Base-by-base conservation (phyloP, 2,888 invertebrate species). In the Seira musarum region DNA sequence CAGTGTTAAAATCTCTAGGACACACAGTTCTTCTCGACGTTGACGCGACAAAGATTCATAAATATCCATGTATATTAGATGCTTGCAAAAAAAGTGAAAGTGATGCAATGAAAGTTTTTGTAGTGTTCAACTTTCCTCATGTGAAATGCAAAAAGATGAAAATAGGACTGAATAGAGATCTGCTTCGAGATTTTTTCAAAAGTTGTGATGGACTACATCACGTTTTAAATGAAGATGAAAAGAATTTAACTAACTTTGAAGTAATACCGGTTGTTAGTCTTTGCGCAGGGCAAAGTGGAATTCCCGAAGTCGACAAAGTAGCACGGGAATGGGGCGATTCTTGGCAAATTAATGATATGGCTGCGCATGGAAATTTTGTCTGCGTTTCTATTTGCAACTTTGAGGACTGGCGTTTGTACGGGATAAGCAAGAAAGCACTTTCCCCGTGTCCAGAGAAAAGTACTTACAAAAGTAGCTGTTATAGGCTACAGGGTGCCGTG, bases 61-160 rank as follows among this genome's bases (percentile, higher is more conserved):
- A 46, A 1, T 60, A 13, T 13, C 53, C 0, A 21, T 21, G 10
- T 10, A 19, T 21, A 10, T n/a, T 1, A 15, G 1, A 1, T 17
- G 1, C 1, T 13, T 3, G 6, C 60, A 60, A 13, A 2, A 10
- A 65, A 19, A 1, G 6, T 35, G 25, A 17, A 1, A 30, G 40
- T 10, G 2, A 30, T 25, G 30, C 8, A 17, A n/a, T 21, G 10
- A 75, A 17, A 3, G 64, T 76, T 17, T 46, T 25, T 15, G 17
- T 76, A 19, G 53, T 76, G 63, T 76, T 76, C 21, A 76, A 76
- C 22, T 76, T 76, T 76, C 75, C 75, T 19, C 75, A 76, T 40
- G 75, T 49, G 22, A 76, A 76, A 76, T 69, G 75, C 30, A 76
- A 76, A 76, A 76, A 76, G 75, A 76, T 76, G 75, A 76, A 76